These are phyloP conservation scores for Spilosoma lubricipeda DNA, from an alignment of 2,888 invertebrate genomes.

Conservation along the genomic window DNA sequence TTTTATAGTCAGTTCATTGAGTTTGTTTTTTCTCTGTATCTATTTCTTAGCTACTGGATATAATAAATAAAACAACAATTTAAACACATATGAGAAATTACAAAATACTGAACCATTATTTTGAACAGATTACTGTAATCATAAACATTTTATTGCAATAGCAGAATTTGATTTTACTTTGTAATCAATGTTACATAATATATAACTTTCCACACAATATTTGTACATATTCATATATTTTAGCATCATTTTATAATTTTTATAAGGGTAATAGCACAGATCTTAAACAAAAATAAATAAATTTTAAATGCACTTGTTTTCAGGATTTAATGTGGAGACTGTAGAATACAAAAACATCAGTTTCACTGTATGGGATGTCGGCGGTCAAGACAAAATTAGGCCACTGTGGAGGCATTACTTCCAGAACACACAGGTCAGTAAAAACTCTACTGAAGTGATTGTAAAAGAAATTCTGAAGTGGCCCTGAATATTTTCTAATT, in stretches of 20 bases:
- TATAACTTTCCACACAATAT: constrained; percentile 5
- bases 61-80: background rate
- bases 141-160: constrained; percentile 21
- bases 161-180: constrained; percentile 6
- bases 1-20: background rate
- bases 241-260: background rate
- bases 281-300: constrained; percentile 16
- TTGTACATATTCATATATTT: background rate
- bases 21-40: background rate
- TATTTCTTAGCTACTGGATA: background rate
- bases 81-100: background rate
- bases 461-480: background rate
- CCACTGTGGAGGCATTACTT: constrained; percentile 99
- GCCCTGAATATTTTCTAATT: background rate
- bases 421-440: constrained; percentile 96
- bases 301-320: constrained; percentile 54
- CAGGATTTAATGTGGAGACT: constrained; percentile 99
- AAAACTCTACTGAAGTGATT: background rate
- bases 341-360: constrained; percentile 99
- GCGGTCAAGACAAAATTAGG: constrained; percentile 99
- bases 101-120: background rate
- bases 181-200: constrained; percentile 26
- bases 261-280: background rate
- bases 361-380: constrained; percentile 99
- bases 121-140: constrained; percentile 17